A percentile compares a stretch with the other conserved stretches of the same genome.
These are phyloP conservation scores for Procambarus clarkii DNA, from an alignment of 1,140 invertebrate genomes.

Conservation along the genomic window DNA sequence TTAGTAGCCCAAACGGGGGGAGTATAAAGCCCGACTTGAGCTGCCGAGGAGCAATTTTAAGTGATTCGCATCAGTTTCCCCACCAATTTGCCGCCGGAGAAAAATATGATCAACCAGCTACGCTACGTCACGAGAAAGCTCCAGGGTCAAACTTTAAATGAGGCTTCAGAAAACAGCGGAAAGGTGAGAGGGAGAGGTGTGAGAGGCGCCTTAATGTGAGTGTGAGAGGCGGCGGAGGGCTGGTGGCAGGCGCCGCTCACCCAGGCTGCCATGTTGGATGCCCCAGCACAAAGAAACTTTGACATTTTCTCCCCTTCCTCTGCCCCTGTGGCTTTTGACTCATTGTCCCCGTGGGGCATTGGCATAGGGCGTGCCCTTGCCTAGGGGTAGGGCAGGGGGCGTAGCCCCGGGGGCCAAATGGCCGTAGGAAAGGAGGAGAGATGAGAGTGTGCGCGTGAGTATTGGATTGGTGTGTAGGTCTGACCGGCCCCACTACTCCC, in stretches of 20 bases:
- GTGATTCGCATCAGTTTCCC: conserved; percentile 62
- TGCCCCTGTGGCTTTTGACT: conserved; percentile 14
- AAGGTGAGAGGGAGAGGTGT: conserved; percentile 58
- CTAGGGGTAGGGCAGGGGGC: background rate
- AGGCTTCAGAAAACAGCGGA: conserved; percentile 67
- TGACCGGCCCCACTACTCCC: too few relatives aligned
- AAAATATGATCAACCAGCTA: conserved; percentile 72
- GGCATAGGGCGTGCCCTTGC: conserved; percentile 3
- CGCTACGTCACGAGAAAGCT: conserved; percentile 71
- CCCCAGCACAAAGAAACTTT: conserved; percentile 65
- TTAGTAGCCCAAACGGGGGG: conserved; percentile 53
- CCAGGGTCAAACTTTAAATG: conserved; percentile 71
- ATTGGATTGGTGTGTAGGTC: too few relatives aligned
- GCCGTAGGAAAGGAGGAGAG: too few relatives aligned
- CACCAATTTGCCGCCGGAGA: conserved; percentile 54
- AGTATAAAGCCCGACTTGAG: conserved; percentile 40
- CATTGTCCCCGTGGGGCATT: conserved; percentile 5
- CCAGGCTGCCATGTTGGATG: conserved; percentile 63
- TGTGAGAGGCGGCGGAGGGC: conserved; percentile 18
- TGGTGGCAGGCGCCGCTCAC: conserved; percentile 7
- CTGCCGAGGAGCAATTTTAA: conserved; percentile 58
- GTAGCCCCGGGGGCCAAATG: too few relatives aligned
- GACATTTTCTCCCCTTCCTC: conserved; percentile 39
- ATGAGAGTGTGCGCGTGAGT: too few relatives aligned
- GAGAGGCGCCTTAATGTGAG: conserved; percentile 18